These are phyloP conservation scores for Drosophila pachea DNA, from an alignment of 1,140 invertebrate genomes.

Conservation along the genomic window DNA sequence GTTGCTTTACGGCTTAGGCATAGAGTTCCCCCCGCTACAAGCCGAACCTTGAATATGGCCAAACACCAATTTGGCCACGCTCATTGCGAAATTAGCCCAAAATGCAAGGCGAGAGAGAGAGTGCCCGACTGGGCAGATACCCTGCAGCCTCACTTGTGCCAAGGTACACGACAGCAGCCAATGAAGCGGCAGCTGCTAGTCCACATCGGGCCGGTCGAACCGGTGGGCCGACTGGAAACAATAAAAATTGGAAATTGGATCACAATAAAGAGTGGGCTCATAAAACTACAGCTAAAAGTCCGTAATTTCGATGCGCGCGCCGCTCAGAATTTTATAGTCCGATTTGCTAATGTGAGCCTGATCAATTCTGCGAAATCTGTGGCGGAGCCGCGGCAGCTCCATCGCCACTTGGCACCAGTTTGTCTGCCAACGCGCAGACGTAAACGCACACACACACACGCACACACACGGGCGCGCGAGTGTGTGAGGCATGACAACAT, in stretches of 20 bases:
- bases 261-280: slow-evolving; percentile 29
- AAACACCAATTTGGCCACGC: slow-evolving; percentile 24
- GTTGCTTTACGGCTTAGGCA: slow-evolving; percentile 33
- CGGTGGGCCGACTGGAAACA: neutral
- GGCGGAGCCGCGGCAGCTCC: slow-evolving; percentile 17
- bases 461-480: neutral
- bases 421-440: slow-evolving; percentile 60
- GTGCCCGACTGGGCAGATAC: neutral
- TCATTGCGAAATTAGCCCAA: slow-evolving; percentile 38
- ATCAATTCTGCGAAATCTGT: slow-evolving; percentile 43
- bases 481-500: slow-evolving; percentile 36
- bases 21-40: slow-evolving; percentile 6
- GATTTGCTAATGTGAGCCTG: slow-evolving; percentile 15
- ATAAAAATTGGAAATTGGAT: slow-evolving; percentile 6
- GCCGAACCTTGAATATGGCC: slow-evolving; percentile 30
- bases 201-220: too few relatives aligned
- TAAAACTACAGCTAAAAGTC: slow-evolving; percentile 22
- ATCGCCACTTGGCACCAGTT: slow-evolving; percentile 59
- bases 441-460: slow-evolving; percentile 19
- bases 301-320: slow-evolving; percentile 26
- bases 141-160: too few relatives aligned
- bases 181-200: too few relatives aligned
- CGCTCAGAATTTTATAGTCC: slow-evolving; percentile 56
- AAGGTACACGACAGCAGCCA: too few relatives aligned
- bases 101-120: neutral